Base-by-base conservation (phyloP, 2,797 vertebrate species). In the Oreonectes daqikongensis region DNA sequence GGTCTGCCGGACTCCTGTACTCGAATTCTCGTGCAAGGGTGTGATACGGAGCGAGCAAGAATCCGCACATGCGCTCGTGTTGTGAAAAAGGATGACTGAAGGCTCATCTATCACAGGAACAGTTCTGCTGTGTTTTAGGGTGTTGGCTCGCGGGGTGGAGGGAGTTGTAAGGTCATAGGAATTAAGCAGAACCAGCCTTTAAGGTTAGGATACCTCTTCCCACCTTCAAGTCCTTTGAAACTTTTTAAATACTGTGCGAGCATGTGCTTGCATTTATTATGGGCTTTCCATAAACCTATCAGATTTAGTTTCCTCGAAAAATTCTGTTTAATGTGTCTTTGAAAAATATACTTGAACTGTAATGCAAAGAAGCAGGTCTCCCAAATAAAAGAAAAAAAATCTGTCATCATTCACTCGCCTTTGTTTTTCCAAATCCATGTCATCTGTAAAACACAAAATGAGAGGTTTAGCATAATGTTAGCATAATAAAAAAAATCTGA, bases 101-200 rank as follows among this genome's bases (percentile, higher is more conserved):
- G 84, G 82, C 70, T 89, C 84, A 89, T 90, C 89, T 88, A 85
- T 90, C 88, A 85, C 84, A 69, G 44, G 22, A 66, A 61, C 61
- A 68, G 40, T 5, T 77, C 86, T 83, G 87, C 84, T 83, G 80
- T 84, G 83, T 60, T 42, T 68, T 10, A 15, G 67, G 72, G 80
- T 73, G n/a, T 52, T 75, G 74, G 89, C 35, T 10, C n/a, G 35
- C 35, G 1, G 90, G 84, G 79, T 86, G 88, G 88, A 90, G 75
- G 82, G 88, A 83, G 85, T 83, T 88, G 87, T 89, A 91, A 91
- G 91, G 90, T 93, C 90, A 91, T 86, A 86, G 86, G 90, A 91
- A 92, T 92, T 92, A 92, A 90, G 88, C 79, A 70, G 77, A 84
- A 86, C 79, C 81, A 90, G 90, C 86, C 91, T 91, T 86, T 89